Percentiles rank a stretch among this genome's conserved stretches.
Conservation (phyloP, 2,888 invertebrate genomes). For the Byasa hedistus region DNA sequence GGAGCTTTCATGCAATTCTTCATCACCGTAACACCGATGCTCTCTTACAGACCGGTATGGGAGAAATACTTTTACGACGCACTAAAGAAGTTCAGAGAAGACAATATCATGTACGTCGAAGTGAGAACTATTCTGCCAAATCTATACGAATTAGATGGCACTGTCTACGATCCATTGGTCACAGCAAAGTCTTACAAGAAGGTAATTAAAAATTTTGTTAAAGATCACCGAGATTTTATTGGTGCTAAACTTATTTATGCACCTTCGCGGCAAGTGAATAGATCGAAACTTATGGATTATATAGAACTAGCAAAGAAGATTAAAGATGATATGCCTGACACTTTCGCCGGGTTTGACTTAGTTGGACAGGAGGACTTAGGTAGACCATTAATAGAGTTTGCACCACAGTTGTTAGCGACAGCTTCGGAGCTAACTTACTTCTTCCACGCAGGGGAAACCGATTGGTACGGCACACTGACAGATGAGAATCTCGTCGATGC, state of each 20-base stretch:
- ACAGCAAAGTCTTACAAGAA: conserved; percentile 81
- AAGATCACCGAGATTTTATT: conserved; percentile 82
- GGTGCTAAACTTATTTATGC: conserved; percentile 86
- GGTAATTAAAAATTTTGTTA: conserved; percentile 77
- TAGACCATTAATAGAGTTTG: conserved; percentile 81
- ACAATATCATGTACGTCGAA: conserved; percentile 86
- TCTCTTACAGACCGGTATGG: conserved; percentile 83
- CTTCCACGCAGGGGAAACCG: conserved; percentile 91
- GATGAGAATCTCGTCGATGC: conserved; percentile 90
- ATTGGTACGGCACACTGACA: conserved; percentile 83
- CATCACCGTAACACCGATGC: conserved; percentile 67
- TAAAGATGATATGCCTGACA: conserved; percentile 79
- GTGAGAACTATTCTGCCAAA: conserved; percentile 82
- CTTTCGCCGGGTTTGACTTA: conserved; percentile 88
- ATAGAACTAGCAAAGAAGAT: conserved; percentile 59
- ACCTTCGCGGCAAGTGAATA: conserved; percentile 73
- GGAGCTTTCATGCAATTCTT: conserved; percentile 79
- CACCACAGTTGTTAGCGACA: conserved; percentile 73
- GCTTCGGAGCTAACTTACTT: conserved; percentile 81
- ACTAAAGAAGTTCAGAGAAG: conserved; percentile 80
- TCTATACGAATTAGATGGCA: conserved; percentile 84
- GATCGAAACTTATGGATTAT: conserved; percentile 61
- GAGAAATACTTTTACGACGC: conserved; percentile 83
- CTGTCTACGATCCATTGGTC: conserved; percentile 72
- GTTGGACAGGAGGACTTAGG: conserved; percentile 90